These are phyloP conservation scores for Phania funesta DNA, from an alignment of 2,888 invertebrate genomes.

Conservation along the genomic window DNA sequence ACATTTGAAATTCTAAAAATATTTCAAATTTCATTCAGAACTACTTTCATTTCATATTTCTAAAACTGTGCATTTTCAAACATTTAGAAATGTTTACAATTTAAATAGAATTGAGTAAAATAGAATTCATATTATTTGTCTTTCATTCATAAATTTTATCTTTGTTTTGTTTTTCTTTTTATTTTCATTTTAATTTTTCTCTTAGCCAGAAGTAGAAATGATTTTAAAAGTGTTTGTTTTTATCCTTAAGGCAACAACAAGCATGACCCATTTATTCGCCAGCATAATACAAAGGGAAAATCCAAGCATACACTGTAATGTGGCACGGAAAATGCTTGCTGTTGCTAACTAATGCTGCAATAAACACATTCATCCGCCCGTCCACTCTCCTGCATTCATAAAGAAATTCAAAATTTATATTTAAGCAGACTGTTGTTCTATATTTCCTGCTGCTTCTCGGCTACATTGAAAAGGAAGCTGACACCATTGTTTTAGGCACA, in stretches of 20 bases:
- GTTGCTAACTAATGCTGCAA: neutral
- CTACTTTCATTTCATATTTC: no score
- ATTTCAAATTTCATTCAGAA: no score
- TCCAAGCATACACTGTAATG: conserved; percentile 7
- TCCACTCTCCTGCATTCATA: neutral
- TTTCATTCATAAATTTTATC: neutral
- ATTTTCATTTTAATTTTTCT: conserved; percentile 27
- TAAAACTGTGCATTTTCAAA: no score
- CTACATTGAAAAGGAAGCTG: conserved; percentile 38
- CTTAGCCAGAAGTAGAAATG: conserved; percentile 29
- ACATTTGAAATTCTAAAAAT: no score
- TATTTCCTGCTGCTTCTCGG: conserved; percentile 3
- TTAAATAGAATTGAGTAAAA: neutral
- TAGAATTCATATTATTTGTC: conserved; percentile 3
- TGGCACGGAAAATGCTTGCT: conserved; percentile 13
- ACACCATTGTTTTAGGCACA: conserved; percentile 36
- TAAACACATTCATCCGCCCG: neutral
- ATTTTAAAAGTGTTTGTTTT: conserved; percentile 60
- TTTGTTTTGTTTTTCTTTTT: neutral
- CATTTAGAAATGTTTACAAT: no score
- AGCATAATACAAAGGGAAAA: no score
- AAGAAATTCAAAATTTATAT: conserved; percentile 43
- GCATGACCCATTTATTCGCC: conserved; percentile 46
- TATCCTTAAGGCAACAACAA: conserved; percentile 58
- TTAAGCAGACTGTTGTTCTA: neutral